Evolutionary conservation across 2,888 invertebrate species (phyloP).

Genomic region (Himalopsyche anomala): DNA sequence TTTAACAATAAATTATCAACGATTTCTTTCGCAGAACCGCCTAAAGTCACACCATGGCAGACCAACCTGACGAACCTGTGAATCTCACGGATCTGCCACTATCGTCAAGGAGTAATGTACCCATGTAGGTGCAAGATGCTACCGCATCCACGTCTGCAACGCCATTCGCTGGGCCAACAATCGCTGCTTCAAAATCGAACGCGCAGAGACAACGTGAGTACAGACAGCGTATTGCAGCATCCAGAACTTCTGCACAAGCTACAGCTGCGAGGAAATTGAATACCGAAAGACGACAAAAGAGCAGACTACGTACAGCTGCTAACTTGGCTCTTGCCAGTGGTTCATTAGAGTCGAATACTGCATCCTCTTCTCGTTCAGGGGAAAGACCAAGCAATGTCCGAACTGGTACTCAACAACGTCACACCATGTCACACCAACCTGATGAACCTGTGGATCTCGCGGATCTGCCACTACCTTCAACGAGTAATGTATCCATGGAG

Average conservation of each 20-base stretch:
- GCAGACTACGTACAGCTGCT: constrained; percentile 67
- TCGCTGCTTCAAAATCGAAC: constrained; percentile 60
- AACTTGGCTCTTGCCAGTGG: constrained; percentile 66
- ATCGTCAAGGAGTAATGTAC: too few relatives aligned
- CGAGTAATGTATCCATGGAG: constrained; percentile 3
- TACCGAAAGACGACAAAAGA: constrained; percentile 66
- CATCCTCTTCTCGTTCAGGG: too few relatives aligned
- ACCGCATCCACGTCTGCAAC: constrained; percentile 45
- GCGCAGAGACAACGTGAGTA: constrained; percentile 68
- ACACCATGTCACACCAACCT: constrained; percentile 52
- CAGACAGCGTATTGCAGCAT: constrained; percentile 68
- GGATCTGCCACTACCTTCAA: too few relatives aligned
- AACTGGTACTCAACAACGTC: constrained; percentile 64
- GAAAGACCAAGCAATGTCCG: too few relatives aligned
- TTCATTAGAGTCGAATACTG: constrained; percentile 55
- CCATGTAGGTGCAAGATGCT: constrained; percentile 31
- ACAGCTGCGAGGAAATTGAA: constrained; percentile 66
- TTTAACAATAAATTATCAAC: too few relatives aligned
- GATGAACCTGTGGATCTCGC: constrained; percentile 53
- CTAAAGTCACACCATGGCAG: too few relatives aligned
- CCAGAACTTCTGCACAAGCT: constrained; percentile 67
- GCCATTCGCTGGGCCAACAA: constrained; percentile 46
- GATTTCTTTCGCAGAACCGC: too few relatives aligned
- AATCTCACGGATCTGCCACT: constrained; percentile 31
- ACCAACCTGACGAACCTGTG: constrained; percentile 55